A percentile compares a stretch with the other conserved stretches of the same genome.
Evolutionary conservation across 2,888 invertebrate genomes (phyloP).

Genomic region (Trissolcus japonicus): DNA sequence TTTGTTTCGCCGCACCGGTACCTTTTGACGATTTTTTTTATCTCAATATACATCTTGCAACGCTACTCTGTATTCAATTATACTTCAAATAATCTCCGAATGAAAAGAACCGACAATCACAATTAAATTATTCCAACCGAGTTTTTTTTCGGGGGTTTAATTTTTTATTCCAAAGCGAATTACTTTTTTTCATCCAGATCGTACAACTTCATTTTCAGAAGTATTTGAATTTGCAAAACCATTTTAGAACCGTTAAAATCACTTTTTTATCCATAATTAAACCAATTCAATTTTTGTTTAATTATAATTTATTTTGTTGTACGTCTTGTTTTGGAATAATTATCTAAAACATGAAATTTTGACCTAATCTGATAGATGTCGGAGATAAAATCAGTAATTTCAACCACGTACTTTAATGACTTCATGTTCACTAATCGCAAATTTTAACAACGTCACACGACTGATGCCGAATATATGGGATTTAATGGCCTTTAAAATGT

Average conservation of each 20-base stretch:
- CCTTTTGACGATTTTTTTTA: slow-evolving; percentile 14
- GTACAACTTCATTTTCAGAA: too few relatives aligned
- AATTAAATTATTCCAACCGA: too few relatives aligned
- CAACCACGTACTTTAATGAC: background rate
- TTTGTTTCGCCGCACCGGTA: slow-evolving; percentile 25
- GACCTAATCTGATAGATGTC: background rate
- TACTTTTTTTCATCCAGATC: too few relatives aligned
- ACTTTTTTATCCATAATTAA: too few relatives aligned
- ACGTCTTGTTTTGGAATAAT: background rate
- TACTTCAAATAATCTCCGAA: background rate
- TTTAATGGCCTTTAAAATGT: slow-evolving; percentile 23
- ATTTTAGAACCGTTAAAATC: too few relatives aligned
- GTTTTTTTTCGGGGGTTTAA: too few relatives aligned
- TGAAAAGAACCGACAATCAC: slow-evolving; percentile 1
- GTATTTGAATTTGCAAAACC: too few relatives aligned
- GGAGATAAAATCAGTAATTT: slow-evolving; percentile 4
- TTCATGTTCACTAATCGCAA: slow-evolving; percentile 9
- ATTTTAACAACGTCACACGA: slow-evolving; percentile 4
- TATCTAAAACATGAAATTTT: background rate
- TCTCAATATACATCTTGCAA: slow-evolving; percentile 13
- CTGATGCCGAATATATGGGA: slow-evolving; percentile 1
- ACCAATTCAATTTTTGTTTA: too few relatives aligned
- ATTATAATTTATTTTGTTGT: too few relatives aligned
- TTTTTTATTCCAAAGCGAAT: too few relatives aligned
- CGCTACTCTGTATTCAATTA: slow-evolving; percentile 25